These are phyloP conservation scores for Drosophila villosipedis DNA, from an alignment of 2,888 invertebrate species.

Conservation along the genomic window DNA sequence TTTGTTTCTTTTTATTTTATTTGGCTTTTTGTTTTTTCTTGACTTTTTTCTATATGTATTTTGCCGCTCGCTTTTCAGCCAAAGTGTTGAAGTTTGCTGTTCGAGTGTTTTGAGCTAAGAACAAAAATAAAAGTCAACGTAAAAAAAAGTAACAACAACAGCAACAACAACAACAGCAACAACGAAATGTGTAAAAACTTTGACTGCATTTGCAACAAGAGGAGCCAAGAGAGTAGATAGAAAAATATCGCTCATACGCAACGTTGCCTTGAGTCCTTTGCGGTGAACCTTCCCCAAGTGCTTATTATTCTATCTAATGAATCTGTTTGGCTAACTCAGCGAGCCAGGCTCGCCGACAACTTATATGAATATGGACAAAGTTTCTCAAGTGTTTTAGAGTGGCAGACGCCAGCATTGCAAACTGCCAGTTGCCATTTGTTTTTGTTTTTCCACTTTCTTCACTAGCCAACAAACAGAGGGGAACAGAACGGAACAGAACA, in stretches of 20 bases:
- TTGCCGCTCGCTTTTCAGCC: conserved; percentile 66
- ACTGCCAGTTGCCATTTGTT: conserved; percentile 1
- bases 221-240: neutral
- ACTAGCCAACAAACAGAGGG: neutral
- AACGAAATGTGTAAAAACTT: conserved; percentile 60
- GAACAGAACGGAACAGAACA: neutral
- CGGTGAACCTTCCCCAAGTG: conserved; percentile 26
- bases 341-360: conserved; percentile 13
- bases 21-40: conserved; percentile 25
- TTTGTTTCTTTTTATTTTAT: conserved; percentile 16
- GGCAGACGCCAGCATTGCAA: conserved; percentile 21
- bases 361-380: conserved; percentile 69
- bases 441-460: neutral
- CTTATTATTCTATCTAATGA: conserved; percentile 82
- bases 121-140: conserved; percentile 20
- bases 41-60: conserved; percentile 22
- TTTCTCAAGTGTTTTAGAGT: conserved; percentile 73
- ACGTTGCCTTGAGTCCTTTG: conserved; percentile 36
- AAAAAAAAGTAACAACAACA: conserved; percentile 1
- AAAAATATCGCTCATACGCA: conserved; percentile 70
- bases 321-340: conserved; percentile 65
- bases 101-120: conserved; percentile 61
- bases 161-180: conserved; percentile 4
- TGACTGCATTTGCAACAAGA: conserved; percentile 60
- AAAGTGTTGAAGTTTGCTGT: conserved; percentile 81